Percentiles rank a stretch among this genome's conserved stretches.
Conservation (phyloP, 1,140 invertebrate genomes). For the Zeugodacus cucurbitae region DNA sequence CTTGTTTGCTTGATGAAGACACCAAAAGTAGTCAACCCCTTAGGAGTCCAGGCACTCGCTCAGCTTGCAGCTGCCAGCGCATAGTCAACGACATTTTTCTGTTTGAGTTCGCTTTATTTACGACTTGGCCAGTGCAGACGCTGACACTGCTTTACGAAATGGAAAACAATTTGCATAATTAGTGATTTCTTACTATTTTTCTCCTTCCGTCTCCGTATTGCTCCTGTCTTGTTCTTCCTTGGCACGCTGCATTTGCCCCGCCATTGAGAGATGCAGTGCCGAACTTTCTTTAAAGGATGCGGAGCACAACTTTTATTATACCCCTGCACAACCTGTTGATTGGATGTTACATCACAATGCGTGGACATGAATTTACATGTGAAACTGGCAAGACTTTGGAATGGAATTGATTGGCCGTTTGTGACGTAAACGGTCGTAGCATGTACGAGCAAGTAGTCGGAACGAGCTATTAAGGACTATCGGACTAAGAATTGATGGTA, state of each 20-base stretch:
- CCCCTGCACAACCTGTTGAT: too few relatives aligned
- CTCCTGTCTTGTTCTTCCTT: neutral
- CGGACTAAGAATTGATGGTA: too few relatives aligned
- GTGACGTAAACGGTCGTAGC: too few relatives aligned
- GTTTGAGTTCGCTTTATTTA: neutral
- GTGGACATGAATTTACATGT: too few relatives aligned
- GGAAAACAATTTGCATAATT: slow-evolving; percentile 38
- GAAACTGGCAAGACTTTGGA: too few relatives aligned
- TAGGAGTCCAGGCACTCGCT: neutral
- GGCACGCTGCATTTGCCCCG: neutral
- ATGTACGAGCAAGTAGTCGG: too few relatives aligned
- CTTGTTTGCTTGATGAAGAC: slow-evolving; percentile 32
- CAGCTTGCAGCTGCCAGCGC: too few relatives aligned
- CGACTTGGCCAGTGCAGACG: neutral
- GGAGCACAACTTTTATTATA: neutral
- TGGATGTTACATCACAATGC: too few relatives aligned
- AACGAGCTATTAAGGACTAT: too few relatives aligned
- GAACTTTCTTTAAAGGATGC: neutral
- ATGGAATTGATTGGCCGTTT: too few relatives aligned
- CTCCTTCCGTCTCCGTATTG: neutral
- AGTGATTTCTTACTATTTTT: slow-evolving; percentile 15
- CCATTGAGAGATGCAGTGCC: neutral
- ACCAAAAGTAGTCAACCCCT: slow-evolving; percentile 13
- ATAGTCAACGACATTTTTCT: neutral
- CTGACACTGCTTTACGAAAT: neutral